These are phyloP conservation scores for Deilephila elpenor DNA, from an alignment of 2,888 invertebrate genomes.

Conservation along the genomic window DNA sequence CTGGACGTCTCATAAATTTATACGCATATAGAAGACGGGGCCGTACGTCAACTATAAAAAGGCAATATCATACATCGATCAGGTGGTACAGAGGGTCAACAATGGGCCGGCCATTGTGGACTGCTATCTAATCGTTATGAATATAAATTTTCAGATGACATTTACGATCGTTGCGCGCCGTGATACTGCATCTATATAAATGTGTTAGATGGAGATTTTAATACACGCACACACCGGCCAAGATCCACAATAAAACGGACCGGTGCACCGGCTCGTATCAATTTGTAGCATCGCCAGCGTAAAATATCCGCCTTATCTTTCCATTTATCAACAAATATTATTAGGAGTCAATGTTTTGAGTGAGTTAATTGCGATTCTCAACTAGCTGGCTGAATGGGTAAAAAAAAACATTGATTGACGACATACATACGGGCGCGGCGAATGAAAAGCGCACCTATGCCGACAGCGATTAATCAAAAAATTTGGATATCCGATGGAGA, in stretches of 20 bases:
- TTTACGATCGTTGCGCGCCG: slow-evolving; percentile 80
- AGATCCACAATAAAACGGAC: slow-evolving; percentile 62
- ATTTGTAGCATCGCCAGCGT: slow-evolving; percentile 69
- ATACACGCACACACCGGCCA: slow-evolving; percentile 67
- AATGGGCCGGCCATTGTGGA: slow-evolving; percentile 76
- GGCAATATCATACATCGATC: slow-evolving; percentile 80
- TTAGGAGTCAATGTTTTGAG: slow-evolving; percentile 48
- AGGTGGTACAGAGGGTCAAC: slow-evolving; percentile 72
- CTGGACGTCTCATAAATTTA: slow-evolving; percentile 60
- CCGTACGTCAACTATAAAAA: slow-evolving; percentile 72
- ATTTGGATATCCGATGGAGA: slow-evolving; percentile 8
- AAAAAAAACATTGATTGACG: slow-evolving; percentile 31
- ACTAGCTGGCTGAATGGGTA: slow-evolving; percentile 27
- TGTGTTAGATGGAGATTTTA: slow-evolving; percentile 72
- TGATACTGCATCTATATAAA: slow-evolving; percentile 78
- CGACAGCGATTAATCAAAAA: slow-evolving; percentile 28
- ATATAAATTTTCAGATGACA: slow-evolving; percentile 85
- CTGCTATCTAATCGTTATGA: slow-evolving; percentile 83
- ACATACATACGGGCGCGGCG: slow-evolving; percentile 20
- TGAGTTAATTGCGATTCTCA: slow-evolving; percentile 44
- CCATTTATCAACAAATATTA: slow-evolving; percentile 68
- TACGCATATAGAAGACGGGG: slow-evolving; percentile 49
- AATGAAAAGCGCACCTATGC: slow-evolving; percentile 22
- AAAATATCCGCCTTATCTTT: slow-evolving; percentile 65
- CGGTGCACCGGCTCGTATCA: slow-evolving; percentile 61